Base-by-base conservation (phyloP, 1,140 invertebrate genomes). In the Portunus trituberculatus region DNA sequence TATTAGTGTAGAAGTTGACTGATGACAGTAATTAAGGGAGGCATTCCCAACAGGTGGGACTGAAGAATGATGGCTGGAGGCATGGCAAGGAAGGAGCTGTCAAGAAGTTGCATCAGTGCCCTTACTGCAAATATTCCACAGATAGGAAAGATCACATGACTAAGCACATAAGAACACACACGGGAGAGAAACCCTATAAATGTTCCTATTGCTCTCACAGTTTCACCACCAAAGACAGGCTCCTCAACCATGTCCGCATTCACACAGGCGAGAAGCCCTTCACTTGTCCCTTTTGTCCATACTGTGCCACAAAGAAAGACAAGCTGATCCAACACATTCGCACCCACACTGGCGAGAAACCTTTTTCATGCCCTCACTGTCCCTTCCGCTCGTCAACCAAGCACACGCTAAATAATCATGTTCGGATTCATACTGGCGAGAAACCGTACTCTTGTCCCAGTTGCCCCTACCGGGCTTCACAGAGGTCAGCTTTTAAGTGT, bases 51-150 rank as follows among this genome's bases (percentile, higher is more conserved):
- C 88, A 91, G 93, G 93, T 94, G 93, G 89, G 88, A 94, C 93
- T 94, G 88, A 94, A 90, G 88, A 91, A 29, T 76, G 93, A 91
- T 48, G 93, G 93, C 28, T 82, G 88, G 59, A 94, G 88, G 93
- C 82, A 89, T 94, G 91, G 93, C 93, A 91, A 89, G 89, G 91
- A 59, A 76, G 67, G 93, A 90, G 59, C 89, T 48, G 67, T 48
- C 88, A 84, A 91, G 46, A 94, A 94, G 93, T 90, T 91, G 67
- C 93, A 94, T 59, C 93, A 90, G 32, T 94, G 88, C 59, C 88
- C 93, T 82, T 94, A 94, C 93, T 94, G 93, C 93, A 94, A 82
- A 91, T 94, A 94, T 94, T 94, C 93, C 93, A 94, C 93, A 84
- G 91, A 92, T 95, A 92, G 83, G 90, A 95, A 92, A 95, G 94